Base-by-base conservation (phyloP, 2,113 vertebrate species). In the Verasper variegatus region DNA sequence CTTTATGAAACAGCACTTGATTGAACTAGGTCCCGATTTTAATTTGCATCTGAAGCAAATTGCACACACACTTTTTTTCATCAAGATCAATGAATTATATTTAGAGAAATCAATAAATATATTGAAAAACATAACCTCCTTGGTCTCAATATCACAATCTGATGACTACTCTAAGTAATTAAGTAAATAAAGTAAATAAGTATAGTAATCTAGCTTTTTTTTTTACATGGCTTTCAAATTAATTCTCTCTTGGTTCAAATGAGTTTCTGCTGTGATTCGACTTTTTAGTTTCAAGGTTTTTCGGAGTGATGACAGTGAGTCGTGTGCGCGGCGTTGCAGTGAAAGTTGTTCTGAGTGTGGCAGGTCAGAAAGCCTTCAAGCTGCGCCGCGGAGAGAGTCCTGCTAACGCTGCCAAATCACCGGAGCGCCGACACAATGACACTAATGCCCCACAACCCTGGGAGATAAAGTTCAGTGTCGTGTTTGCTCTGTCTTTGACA, bases 401-500 rank as follows among this genome's bases (percentile, higher is more conserved):
- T 40, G n/a, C 26, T 35, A 77, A 75, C 35, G 51, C 68, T 86
- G 73, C 76, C 74, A 74, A 69, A 86, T 73, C 55, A 51, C 64
- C 62, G 17, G 61, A 62, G 71, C 59, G 62, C 70, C 57, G 58
- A 73, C 62, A 60, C 61, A 58, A 45, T 72, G 74, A 77, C 75
- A 72, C 37, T 56, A 78, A 83, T 68, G 76, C 63, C 62, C 78
- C 8, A 8, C 27, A 85, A 72, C 84, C 57, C 66, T 69, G 64
- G 66, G 74, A 65, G 80, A 76, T 74, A 60, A 73, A 83, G 72
- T 84, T 82, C 68, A 84, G 35, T 13, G 3, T 63, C 74, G n/a
- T 72, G 66, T 86, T 74, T 81, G 65, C 74, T 78, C 56, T 79
- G 63, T 65, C 65, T 84, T 68, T 82, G 74, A 84, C 47, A 67